Evolutionary conservation across 2,888 invertebrate species (phyloP), one percentile per base, ranked within the genome.

Genomic region (Protonemura montana): DNA sequence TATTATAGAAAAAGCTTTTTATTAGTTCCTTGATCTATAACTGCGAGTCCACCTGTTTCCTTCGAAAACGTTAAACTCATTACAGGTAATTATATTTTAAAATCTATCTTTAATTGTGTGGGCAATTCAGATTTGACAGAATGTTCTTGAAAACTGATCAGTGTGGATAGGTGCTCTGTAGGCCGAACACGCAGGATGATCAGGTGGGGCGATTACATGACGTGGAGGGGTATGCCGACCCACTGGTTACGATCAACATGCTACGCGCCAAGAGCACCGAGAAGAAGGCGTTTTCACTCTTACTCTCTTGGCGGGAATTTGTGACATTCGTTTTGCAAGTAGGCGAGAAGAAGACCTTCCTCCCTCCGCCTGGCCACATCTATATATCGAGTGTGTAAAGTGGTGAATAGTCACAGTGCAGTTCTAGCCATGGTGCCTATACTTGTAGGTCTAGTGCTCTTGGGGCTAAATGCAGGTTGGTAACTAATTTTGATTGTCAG

Each of bases 211-310:
- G n/a, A n/a, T n/a, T n/a, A n/a, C n/a, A n/a, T n/a, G n/a, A n/a
- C n/a, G n/a, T n/a, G n/a, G n/a, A n/a, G n/a, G n/a, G n/a, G n/a
- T n/a, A n/a, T n/a, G n/a, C n/a, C n/a, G n/a, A n/a, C n/a, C n/a
- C n/a, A n/a, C n/a, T n/a, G n/a, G n/a, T n/a, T n/a, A 3, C 35
- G 35, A 35, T 3, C 35, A 35, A 3, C 35, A 10, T 6, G 35
- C 35, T 6, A 3, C 35, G 35, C 3, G 35, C 35, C 3, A 2
- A 3, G 59, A 59, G 59, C 13, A 59, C 13, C 21, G 59, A 59
- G 59, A 59, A 7, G 59, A 59, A 78, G 28, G 78, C 78, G 78
- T 78, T 78, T 78, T 78, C 78, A 78, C 78, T 78, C 78, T 59
- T 59, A 59, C 59, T 78, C 78, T 28, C 28, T 78, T 76, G 78